Conservation (phyloP, 2,113 vertebrate genomes). For the Larimichthys polyactis region DNA sequence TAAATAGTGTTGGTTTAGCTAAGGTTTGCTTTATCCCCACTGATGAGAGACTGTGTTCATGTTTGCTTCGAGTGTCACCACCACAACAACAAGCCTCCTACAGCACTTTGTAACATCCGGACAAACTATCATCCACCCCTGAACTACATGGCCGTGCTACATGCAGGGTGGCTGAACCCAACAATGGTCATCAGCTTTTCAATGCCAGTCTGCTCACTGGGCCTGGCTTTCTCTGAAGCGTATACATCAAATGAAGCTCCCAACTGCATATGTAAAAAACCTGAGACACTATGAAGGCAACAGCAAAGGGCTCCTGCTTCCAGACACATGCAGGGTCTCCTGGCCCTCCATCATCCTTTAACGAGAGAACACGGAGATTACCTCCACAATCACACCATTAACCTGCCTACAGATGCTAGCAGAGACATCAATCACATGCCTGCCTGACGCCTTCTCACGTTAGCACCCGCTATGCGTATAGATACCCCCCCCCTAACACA, state of each 20-base stretch:
- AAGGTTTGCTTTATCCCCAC: constrained; percentile 14
- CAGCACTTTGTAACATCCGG: constrained; percentile 32
- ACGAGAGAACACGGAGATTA: constrained; percentile 84
- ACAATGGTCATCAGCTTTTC: constrained; percentile 41
- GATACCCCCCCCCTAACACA: constrained; percentile 12
- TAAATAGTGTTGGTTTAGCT: constrained; percentile 25
- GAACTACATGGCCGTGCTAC: constrained; percentile 37
- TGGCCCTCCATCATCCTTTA: constrained; percentile 81
- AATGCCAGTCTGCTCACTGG: constrained; percentile 29
- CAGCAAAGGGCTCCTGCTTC: constrained; percentile 60
- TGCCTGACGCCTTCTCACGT: constrained; percentile 67
- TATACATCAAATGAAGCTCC: constrained; percentile 46
- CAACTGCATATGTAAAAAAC: constrained; percentile 54
- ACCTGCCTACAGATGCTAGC: constrained; percentile 77
- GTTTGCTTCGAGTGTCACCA: constrained; percentile 27
- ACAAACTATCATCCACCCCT: constrained; percentile 52
- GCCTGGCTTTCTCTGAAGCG: constrained; percentile 32
- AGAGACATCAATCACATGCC: constrained; percentile 80
- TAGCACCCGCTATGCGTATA: constrained; percentile 46
- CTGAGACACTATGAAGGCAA: constrained; percentile 45
- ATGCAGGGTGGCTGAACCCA: constrained; percentile 52
- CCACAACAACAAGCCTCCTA: constrained; percentile 27
- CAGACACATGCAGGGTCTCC: constrained; percentile 56
- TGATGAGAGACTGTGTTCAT: constrained; percentile 23
- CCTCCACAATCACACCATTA: constrained; percentile 84